phyloP scores from a whole-genome alignment of 2,113 vertebrate species.

The Prolemur simus region DNA sequence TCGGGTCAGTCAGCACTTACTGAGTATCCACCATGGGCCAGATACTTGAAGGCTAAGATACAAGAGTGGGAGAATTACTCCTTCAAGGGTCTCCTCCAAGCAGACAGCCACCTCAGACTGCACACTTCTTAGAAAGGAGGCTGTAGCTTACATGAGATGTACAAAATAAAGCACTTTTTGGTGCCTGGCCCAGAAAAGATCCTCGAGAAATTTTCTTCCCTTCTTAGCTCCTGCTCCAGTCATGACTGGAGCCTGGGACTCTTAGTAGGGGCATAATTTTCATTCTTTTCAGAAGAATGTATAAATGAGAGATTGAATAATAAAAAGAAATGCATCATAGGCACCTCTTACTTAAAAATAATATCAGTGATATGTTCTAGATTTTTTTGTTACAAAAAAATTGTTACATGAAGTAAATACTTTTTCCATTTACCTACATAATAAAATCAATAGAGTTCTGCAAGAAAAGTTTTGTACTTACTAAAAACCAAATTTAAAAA shows the following conservation, averaged over 20 bases:
- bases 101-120: background rate
- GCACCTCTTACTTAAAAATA: background rate
- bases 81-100: too few species aligned
- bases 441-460: slow-evolving; percentile 1
- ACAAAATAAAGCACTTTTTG: background rate
- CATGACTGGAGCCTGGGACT: background rate
- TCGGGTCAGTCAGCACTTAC: background rate
- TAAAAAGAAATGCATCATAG: background rate
- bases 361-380: background rate
- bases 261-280: background rate
- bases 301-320: background rate
- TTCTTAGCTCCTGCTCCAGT: background rate
- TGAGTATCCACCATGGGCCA: background rate
- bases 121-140: background rate
- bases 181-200: background rate
- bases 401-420: slow-evolving; percentile 17
- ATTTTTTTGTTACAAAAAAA: background rate
- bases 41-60: background rate
- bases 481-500: slow-evolving; percentile 40
- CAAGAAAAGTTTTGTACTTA: slow-evolving; percentile 34
- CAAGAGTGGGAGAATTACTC: background rate
- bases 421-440: background rate
- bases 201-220: background rate
- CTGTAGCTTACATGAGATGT: background rate
- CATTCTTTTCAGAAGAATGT: background rate